Percentiles rank a stretch among this genome's conserved stretches.
These are phyloP conservation scores for Stichopus chloronotus DNA, from an alignment of 35 echinoderm and acorn worm genomes.

Conservation along the genomic window DNA sequence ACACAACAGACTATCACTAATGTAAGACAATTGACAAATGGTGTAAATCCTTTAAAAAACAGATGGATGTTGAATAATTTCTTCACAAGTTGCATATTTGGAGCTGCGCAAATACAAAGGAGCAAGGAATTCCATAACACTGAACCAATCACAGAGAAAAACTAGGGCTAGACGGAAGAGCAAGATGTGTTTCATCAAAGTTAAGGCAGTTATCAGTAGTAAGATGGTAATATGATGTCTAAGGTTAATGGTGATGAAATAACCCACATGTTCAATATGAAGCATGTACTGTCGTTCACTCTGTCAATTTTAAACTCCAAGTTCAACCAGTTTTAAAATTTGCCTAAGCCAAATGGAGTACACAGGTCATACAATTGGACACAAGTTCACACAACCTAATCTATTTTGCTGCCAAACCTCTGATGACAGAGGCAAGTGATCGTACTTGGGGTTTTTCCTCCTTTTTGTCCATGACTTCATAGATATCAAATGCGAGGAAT, in stretches of 20 bases:
- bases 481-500: slow-evolving; percentile 25
- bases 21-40: slow-evolving; percentile 3
- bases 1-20: slow-evolving; percentile 3
- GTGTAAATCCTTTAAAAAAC: neutral
- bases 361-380: neutral
- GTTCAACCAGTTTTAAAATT: slow-evolving; percentile 13
- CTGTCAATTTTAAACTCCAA: slow-evolving; percentile 13
- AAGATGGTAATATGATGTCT: slow-evolving; percentile 7
- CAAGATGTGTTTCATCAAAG: too few relatives aligned
- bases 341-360: neutral
- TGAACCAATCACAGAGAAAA: slow-evolving; percentile 11
- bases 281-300: neutral
- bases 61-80: neutral
- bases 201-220: neutral
- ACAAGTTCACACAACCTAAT: neutral
- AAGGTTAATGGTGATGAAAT: too few relatives aligned
- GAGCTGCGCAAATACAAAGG: neutral
- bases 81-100: neutral
- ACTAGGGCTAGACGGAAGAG: slow-evolving; percentile 24
- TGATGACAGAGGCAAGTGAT: slow-evolving; percentile 1
- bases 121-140: slow-evolving; percentile 9
- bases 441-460: slow-evolving; percentile 24
- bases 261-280: slow-evolving; percentile 19
- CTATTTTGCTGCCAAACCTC: slow-evolving; percentile 24
- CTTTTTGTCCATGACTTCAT: slow-evolving; percentile 30